Base-by-base conservation (phyloP, 2,888 invertebrate species). In the Antheraea yamamai region DNA sequence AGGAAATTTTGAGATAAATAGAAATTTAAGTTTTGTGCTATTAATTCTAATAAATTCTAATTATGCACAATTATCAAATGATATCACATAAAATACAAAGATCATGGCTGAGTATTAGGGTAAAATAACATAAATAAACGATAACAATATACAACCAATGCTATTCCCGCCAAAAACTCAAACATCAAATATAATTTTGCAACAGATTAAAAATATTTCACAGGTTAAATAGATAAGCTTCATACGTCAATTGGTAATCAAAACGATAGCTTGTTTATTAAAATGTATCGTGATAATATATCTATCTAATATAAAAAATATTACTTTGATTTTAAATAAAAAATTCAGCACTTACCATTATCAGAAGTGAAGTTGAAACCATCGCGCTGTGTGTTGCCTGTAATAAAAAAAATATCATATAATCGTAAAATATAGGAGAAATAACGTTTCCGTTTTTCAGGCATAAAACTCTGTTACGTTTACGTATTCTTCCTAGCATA, bases 321-420 rank as follows among this genome's bases (percentile, higher is more conserved):
- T 8, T 23, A 61, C 8, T 61, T 12, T 3, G 8, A 23, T 61
- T 23, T 61, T 10, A 61, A 61, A 23, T 2, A 30, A 2, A n/a
- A 30, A 6, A 30, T 26, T 61, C 30, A 68, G 58, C 52, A 79
- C 85, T 85, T 81, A 93, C 94, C 94, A 78, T 93, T 93, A 87
- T 86, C 91, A n/a, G 87, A 76, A 55, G 83, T 77, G 76, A 87
- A 83, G 77, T 82, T 80, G 74, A 88, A 83, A 68, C 78, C 80
- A 26, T 93, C 93, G 26, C 91, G 84, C 72, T 87, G 90, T 55
- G 84, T 77, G 77, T 85, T 92, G 81, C 94, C 94, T 94, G 91
- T 79, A 91, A 89, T 64, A 61, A 61, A n/a, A 58, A 20, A 58
- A n/a, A 58, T 10, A 61, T n/a, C n/a, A 61, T 23, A 47, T 47